Evolutionary conservation across 2,797 vertebrate genomes (phyloP).

Genomic region (Gymnothorax reevesii): DNA sequence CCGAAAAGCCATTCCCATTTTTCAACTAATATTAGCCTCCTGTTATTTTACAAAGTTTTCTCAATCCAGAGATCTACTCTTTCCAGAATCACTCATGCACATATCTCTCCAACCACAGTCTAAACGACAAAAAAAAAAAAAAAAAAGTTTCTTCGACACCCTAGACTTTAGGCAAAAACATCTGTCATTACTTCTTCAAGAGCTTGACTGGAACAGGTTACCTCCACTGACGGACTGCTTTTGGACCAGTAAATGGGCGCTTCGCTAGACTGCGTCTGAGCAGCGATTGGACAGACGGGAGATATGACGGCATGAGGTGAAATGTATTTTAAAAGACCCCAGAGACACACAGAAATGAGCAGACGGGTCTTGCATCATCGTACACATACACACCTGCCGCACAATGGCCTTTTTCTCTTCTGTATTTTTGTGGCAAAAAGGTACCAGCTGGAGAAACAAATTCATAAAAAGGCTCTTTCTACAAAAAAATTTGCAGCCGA

Average conservation of each 20-base stretch:
- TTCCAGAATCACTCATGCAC: background rate
- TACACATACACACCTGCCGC: background rate
- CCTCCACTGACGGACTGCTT: background rate
- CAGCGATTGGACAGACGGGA: background rate
- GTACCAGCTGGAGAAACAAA: background rate
- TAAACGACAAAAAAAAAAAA: too few species aligned
- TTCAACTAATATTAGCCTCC: background rate
- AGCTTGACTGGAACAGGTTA: background rate
- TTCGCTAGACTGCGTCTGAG: background rate
- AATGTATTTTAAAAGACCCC: background rate
- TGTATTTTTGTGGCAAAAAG: background rate
- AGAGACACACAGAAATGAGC: background rate
- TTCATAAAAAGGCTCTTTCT: background rate
- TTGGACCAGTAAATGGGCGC: background rate
- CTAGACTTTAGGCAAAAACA: background rate
- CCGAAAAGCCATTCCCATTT: background rate
- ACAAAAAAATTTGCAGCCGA: background rate
- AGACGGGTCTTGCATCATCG: background rate
- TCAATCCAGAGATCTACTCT: background rate
- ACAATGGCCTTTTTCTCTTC: background rate
- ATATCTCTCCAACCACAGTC: background rate
- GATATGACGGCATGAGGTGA: background rate
- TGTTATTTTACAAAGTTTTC: background rate
- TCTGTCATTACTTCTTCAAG: background rate
- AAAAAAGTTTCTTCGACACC: background rate